A percentile compares a stretch with the other conserved stretches of the same genome.
Conservation (phyloP, 2,888 invertebrate genomes). For the Leptinotarsa rubiginosa region DNA sequence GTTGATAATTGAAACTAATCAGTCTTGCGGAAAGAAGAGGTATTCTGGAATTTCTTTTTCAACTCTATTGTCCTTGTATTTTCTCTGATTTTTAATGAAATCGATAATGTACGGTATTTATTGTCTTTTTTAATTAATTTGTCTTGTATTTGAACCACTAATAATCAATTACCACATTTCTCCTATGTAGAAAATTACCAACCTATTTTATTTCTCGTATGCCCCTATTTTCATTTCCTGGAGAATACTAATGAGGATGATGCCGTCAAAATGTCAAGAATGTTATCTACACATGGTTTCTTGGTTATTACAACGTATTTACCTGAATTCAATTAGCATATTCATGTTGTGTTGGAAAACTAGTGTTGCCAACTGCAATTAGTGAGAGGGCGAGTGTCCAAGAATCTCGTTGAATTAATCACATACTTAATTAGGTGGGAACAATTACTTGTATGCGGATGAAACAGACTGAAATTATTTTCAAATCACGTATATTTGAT, state of each 20-base stretch:
- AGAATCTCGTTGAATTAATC: neutral
- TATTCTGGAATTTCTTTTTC: too few relatives aligned
- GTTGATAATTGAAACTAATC: too few relatives aligned
- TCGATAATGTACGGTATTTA: too few relatives aligned
- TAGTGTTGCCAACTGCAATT: constrained; percentile 14
- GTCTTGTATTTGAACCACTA: too few relatives aligned
- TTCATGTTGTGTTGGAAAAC: constrained; percentile 10
- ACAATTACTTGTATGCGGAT: constrained; percentile 2
- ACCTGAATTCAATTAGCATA: constrained; percentile 11
- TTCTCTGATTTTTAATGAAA: too few relatives aligned
- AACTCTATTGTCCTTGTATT: too few relatives aligned
- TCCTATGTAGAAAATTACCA: neutral
- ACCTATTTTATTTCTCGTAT: neutral
- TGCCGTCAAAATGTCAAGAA: constrained; percentile 7
- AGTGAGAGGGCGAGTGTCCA: constrained; percentile 12
- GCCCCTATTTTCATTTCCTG: neutral
- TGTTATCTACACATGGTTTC: constrained; percentile 14
- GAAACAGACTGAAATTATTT: neutral
- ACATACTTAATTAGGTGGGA: neutral
- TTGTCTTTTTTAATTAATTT: too few relatives aligned
- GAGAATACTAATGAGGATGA: neutral
- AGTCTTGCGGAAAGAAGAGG: too few relatives aligned
- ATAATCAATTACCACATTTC: too few relatives aligned
- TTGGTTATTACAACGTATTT: constrained; percentile 15
- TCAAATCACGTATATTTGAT: constrained; percentile 16